Evolutionary conservation across 1,140 invertebrate genomes (phyloP).

Genomic region (Lepidurus packardi): DNA sequence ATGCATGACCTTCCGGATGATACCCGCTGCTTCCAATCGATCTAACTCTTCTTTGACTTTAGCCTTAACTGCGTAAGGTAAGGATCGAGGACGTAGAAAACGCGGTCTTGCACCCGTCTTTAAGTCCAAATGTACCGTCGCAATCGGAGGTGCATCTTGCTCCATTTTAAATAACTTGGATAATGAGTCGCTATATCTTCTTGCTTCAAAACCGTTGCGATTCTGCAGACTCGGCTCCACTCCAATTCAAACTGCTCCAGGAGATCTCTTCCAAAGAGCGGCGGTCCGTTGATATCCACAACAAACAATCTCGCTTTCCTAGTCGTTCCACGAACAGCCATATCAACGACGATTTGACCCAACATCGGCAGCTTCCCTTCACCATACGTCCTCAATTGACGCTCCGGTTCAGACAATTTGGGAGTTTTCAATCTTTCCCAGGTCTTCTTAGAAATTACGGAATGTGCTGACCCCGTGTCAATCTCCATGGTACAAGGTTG

Average conservation of each 20-base stretch:
- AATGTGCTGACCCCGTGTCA: not conserved
- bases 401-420: not conserved
- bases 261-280: not conserved
- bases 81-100: conserved; percentile 28
- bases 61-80: conserved; percentile 37
- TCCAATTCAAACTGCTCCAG: not conserved
- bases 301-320: not conserved
- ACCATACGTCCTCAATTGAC: not conserved
- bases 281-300: not conserved
- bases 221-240: not conserved
- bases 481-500: not conserved
- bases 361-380: not conserved
- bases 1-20: conserved; percentile 43
- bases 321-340: not conserved
- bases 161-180: not conserved
- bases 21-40: conserved; percentile 41
- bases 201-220: not conserved
- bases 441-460: not conserved
- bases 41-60: conserved; percentile 44
- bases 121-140: conserved; percentile 22
- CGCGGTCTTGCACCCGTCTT: conserved; percentile 23
- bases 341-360: not conserved
- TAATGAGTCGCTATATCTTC: not conserved
- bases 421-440: not conserved
- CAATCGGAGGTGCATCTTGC: not conserved